Percentiles rank a stretch among this genome's conserved stretches.
phyloP scores from a whole-genome alignment of 2,888 invertebrate genomes.

The Ormyrus thymus region DNA sequence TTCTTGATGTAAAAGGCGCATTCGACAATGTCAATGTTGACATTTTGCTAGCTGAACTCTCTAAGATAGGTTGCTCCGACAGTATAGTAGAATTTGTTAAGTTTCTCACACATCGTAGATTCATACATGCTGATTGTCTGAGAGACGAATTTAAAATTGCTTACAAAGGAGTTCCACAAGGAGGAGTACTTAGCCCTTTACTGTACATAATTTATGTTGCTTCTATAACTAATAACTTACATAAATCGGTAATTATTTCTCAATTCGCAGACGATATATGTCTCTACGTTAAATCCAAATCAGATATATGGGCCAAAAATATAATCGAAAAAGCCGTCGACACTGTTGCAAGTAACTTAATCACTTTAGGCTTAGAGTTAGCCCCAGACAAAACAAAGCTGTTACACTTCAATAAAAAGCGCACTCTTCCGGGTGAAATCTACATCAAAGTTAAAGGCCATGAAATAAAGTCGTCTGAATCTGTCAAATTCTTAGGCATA shows the following conservation, averaged over 20 bases:
- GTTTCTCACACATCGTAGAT: constrained; percentile 34
- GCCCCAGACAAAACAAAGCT: constrained; percentile 9
- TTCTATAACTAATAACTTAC: constrained; percentile 22
- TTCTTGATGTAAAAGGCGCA: constrained; percentile 23
- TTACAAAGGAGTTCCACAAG: constrained; percentile 49
- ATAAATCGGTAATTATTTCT: constrained; percentile 10
- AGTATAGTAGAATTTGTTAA: constrained; percentile 25
- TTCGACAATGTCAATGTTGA: constrained; percentile 56
- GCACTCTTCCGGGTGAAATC: neutral
- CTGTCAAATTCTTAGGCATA: constrained; percentile 11
- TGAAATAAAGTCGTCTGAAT: neutral
- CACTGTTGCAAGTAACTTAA: neutral
- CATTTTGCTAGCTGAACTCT: neutral
- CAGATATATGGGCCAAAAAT: constrained; percentile 9
- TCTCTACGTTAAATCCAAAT: constrained; percentile 3
- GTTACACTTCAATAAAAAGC: constrained; percentile 5
- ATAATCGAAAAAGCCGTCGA: neutral
- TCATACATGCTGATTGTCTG: constrained; percentile 12
- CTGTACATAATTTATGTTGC: constrained; percentile 42
- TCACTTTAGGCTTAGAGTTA: neutral
- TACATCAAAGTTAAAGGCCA: constrained; percentile 4
- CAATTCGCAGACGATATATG: constrained; percentile 43
- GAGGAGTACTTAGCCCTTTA: constrained; percentile 51
- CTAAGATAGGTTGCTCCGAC: neutral
- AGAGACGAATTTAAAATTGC: constrained; percentile 11